phyloP scores from a whole-genome alignment of 2,797 vertebrate genomes.

The Paguma larvata region DNA sequence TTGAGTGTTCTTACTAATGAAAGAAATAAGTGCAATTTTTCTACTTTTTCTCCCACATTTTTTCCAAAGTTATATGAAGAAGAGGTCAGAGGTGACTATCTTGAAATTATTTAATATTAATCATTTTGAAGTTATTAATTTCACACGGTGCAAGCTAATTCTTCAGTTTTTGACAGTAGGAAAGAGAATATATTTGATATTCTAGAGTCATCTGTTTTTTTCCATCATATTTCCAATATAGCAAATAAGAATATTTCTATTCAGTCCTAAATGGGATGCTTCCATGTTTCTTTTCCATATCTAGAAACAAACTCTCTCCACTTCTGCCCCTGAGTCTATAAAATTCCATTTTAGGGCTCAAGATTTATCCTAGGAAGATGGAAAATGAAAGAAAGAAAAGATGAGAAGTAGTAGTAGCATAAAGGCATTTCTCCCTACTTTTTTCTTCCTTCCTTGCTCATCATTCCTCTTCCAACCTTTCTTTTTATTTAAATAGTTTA shows the following conservation, averaged over 20 bases:
- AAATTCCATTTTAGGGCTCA: background rate
- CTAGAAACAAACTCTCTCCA: background rate
- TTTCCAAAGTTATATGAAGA: background rate
- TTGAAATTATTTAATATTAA: background rate
- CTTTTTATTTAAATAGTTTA: background rate
- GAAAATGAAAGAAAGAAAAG: background rate
- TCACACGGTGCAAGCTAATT: background rate
- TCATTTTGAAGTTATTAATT: background rate
- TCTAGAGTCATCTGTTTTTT: background rate
- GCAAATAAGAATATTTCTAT: background rate
- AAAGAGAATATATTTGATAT: constrained; percentile 34
- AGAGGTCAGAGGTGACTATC: background rate
- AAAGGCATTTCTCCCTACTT: background rate
- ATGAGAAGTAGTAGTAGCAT: background rate
- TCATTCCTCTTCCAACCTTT: background rate
- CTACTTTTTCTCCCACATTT: background rate
- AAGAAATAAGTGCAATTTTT: background rate
- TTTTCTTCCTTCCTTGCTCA: background rate
- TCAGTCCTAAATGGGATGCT: background rate
- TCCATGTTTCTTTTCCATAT: background rate
- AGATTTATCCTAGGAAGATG: background rate
- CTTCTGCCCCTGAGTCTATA: background rate
- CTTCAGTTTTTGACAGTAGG: background rate
- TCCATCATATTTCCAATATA: background rate
- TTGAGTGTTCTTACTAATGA: background rate